Base-by-base conservation (phyloP, 1,140 invertebrate species). In the Onthophagus taurus region DNA sequence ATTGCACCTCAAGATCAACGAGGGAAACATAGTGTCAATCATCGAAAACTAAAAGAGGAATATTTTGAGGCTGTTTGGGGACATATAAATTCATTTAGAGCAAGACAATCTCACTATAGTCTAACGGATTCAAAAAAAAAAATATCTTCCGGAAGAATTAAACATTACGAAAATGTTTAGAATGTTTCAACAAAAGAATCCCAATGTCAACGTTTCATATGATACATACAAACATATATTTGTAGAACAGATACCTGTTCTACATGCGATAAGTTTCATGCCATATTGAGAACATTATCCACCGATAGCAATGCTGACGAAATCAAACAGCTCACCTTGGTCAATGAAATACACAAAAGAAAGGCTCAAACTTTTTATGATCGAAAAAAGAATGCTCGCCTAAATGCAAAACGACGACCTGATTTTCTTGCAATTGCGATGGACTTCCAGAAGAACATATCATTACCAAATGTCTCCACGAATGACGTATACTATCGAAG, bases 341-440 rank as follows among this genome's bases (percentile, higher is more conserved):
- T 34, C 26, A 37, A 42, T 38, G 14, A 49, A 9, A 4, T 49
- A 24, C 38, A 55, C 29, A 43, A 41, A 44, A 38, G n/a, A 20
- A 51, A 47, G 37, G 49, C 53, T 38, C 11, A 51, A 31, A 34
- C 18, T 33, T 55, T 53, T 47, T 54, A 55, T 21, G 45, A 29
- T 19, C 43, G 45, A 38, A 58, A 56, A 42, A 31, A 35, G 26
- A 16, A 42, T 12, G 50, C 35, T n/a, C n/a, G n/a, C n/a, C n/a
- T n/a, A n/a, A n/a, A n/a, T n/a, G n/a, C n/a, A n/a, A n/a, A n/a
- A n/a, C n/a, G n/a, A n/a, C n/a, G n/a, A n/a, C n/a, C n/a, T n/a
- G n/a, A n/a, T n/a, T n/a, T n/a, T n/a, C n/a, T n/a, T n/a, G n/a
- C n/a, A n/a, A n/a, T n/a, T n/a, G n/a, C n/a, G n/a, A n/a, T n/a